Conservation (phyloP, 2,113 vertebrate species). For the Rhinopomastus cyanomelas region DNA sequence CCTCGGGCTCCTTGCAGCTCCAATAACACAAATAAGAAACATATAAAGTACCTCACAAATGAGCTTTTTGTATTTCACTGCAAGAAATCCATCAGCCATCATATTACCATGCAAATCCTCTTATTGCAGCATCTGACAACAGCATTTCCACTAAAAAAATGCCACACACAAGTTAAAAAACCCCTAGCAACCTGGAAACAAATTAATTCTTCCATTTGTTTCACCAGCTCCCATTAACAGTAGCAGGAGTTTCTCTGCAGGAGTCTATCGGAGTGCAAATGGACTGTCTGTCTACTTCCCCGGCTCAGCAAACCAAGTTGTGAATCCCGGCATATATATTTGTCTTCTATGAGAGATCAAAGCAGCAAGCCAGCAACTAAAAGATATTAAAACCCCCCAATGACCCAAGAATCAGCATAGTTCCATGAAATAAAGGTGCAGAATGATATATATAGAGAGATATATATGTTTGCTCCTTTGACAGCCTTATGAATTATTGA, state of each 20-base stretch:
- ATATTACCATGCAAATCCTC: conserved; percentile 55
- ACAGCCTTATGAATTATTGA: background rate
- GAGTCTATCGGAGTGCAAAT: background rate
- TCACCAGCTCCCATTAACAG: conserved; percentile 22
- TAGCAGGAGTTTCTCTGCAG: background rate
- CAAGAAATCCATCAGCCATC: conserved; percentile 48
- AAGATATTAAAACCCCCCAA: background rate
- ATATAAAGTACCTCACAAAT: conserved; percentile 44
- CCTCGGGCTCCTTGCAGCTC: background rate
- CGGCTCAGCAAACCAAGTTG: background rate
- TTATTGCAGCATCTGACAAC: conserved; percentile 43
- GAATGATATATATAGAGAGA: no score
- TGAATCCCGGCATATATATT: background rate
- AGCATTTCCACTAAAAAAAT: background rate
- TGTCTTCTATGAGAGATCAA: background rate
- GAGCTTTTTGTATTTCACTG: conserved; percentile 48
- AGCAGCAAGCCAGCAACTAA: background rate
- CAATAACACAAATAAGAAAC: conserved; percentile 37
- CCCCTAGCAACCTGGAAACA: background rate
- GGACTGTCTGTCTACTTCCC: background rate
- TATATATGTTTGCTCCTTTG: background rate
- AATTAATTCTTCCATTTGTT: background rate
- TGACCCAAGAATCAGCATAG: background rate
- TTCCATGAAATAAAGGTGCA: background rate
- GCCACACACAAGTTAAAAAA: background rate